Percentiles rank a stretch among this genome's conserved stretches.
These are phyloP conservation scores for Lutjanus argentimaculatus DNA, from an alignment of 2,797 vertebrate species.

Conservation along the genomic window DNA sequence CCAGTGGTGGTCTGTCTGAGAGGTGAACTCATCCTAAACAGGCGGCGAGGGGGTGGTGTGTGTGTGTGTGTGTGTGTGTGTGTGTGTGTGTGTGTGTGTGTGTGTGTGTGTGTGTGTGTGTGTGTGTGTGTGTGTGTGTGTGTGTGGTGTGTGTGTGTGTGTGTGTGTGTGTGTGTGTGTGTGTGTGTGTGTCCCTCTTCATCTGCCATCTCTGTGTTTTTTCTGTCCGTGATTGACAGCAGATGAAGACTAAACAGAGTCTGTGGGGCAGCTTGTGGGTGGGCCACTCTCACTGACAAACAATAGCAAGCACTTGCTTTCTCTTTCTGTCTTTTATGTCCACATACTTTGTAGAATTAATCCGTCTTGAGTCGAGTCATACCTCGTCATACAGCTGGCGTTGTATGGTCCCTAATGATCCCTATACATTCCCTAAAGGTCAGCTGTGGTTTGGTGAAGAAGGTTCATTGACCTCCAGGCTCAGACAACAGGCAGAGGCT, in stretches of 20 bases:
- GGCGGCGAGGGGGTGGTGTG: conserved; percentile 10
- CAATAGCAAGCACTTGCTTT: conserved; percentile 45
- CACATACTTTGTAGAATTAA: conserved; percentile 1
- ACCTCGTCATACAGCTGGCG: conserved; percentile 31
- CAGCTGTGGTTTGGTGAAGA: conserved; percentile 29
- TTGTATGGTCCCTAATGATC: conserved; percentile 38
- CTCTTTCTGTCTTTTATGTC: conserved; percentile 7
- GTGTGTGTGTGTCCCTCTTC: conserved; percentile 1
- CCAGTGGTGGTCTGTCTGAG: conserved; percentile 64
- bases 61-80: background rate
- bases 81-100: background rate
- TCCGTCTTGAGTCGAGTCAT: background rate
- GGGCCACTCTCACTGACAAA: conserved; percentile 59
- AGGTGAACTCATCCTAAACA: conserved; percentile 59
- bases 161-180: background rate
- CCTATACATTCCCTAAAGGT: conserved; percentile 34
- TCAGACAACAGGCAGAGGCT: conserved; percentile 49
- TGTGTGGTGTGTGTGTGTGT: background rate
- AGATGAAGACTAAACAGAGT: conserved; percentile 78
- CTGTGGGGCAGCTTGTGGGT: conserved; percentile 50
- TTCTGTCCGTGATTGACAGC: conserved; percentile 71
- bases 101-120: background rate
- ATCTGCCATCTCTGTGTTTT: conserved; percentile 53
- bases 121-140: background rate
- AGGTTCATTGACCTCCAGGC: conserved; percentile 40